Evolutionary conservation across 2,888 invertebrate species (phyloP).

Genomic region (Drosophila paramelanica): DNA sequence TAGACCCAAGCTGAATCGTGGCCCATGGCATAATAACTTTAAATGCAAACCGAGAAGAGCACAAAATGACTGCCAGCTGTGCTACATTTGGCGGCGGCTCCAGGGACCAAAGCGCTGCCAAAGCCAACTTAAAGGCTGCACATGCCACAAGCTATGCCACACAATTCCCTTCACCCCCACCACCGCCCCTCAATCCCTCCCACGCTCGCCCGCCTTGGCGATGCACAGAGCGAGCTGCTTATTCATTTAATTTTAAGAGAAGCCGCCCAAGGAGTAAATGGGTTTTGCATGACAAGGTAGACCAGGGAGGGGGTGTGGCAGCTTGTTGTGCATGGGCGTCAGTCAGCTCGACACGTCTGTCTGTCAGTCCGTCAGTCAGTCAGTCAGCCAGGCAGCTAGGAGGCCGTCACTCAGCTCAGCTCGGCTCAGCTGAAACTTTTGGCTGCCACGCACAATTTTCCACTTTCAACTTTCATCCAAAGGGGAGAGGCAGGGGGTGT

Average conservation of each 20-base stretch:
- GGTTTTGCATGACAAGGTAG: slow-evolving; percentile 50
- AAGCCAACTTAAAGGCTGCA: slow-evolving; percentile 55
- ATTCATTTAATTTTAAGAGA: slow-evolving; percentile 75
- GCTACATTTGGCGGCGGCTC: slow-evolving; percentile 52
- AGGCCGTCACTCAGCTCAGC: slow-evolving; percentile 57
- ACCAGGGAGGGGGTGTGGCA: background rate
- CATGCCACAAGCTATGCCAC: slow-evolving; percentile 37
- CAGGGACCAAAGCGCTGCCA: slow-evolving; percentile 21
- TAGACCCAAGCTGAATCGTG: slow-evolving; percentile 19
- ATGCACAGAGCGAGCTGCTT: slow-evolving; percentile 69
- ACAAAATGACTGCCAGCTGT: slow-evolving; percentile 70
- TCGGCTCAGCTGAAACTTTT: slow-evolving; percentile 61
- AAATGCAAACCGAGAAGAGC: slow-evolving; percentile 52
- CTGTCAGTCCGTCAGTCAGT: slow-evolving; percentile 45
- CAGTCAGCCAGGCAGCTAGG: slow-evolving; percentile 20
- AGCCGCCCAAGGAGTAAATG: slow-evolving; percentile 55
- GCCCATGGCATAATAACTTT: slow-evolving; percentile 56
- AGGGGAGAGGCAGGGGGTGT: slow-evolving; percentile 8
- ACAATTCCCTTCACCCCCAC: background rate
- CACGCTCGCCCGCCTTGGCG: slow-evolving; percentile 16
- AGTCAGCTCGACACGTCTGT: slow-evolving; percentile 14
- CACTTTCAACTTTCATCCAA: slow-evolving; percentile 69
- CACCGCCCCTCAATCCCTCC: background rate
- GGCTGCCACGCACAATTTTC: slow-evolving; percentile 78
- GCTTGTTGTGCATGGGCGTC: slow-evolving; percentile 4